These are phyloP conservation scores for Metopia argyrocephala DNA, from an alignment of 2,888 invertebrate species.

Conservation along the genomic window DNA sequence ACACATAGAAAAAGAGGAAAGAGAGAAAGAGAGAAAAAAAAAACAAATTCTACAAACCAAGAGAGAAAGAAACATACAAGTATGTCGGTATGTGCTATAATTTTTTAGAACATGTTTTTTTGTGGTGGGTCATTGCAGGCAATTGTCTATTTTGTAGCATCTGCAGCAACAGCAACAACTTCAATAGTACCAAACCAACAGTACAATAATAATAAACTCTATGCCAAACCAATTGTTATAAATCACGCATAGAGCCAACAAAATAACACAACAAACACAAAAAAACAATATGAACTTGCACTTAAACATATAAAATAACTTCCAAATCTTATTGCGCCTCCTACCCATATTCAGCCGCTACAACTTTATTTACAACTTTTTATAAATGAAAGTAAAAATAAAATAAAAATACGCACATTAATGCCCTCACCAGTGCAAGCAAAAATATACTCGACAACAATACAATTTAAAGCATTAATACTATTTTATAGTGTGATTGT, in stretches of 20 bases:
- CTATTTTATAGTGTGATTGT: slow-evolving; percentile 37
- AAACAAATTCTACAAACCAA: slow-evolving; percentile 20
- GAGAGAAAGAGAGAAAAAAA: neutral
- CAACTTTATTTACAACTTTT: too few species aligned
- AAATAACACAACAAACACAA: slow-evolving; percentile 19
- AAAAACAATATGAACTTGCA: slow-evolving; percentile 3
- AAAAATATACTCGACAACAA: too few species aligned
- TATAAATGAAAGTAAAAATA: too few species aligned
- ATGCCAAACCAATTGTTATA: slow-evolving; percentile 64
- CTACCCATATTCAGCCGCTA: too few species aligned
- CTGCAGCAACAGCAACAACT: slow-evolving; percentile 24
- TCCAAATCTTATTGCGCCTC: slow-evolving; percentile 30
- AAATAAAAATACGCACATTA: too few species aligned
- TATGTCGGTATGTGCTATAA: too few species aligned
- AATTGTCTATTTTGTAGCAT: slow-evolving; percentile 34
- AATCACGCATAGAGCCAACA: slow-evolving; percentile 61
- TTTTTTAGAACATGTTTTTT: slow-evolving; percentile 43
- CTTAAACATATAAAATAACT: slow-evolving; percentile 18
- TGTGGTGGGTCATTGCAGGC: slow-evolving; percentile 60
- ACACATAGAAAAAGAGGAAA: neutral
- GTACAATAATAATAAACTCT: slow-evolving; percentile 40
- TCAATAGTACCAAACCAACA: too few species aligned
- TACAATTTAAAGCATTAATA: slow-evolving; percentile 38
- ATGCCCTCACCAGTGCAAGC: too few species aligned
- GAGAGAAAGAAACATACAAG: too few species aligned